Percentiles rank a stretch among this genome's conserved stretches.
Conservation (phyloP, 2,797 vertebrate species). For the Acrossocheilus fasciatus region DNA sequence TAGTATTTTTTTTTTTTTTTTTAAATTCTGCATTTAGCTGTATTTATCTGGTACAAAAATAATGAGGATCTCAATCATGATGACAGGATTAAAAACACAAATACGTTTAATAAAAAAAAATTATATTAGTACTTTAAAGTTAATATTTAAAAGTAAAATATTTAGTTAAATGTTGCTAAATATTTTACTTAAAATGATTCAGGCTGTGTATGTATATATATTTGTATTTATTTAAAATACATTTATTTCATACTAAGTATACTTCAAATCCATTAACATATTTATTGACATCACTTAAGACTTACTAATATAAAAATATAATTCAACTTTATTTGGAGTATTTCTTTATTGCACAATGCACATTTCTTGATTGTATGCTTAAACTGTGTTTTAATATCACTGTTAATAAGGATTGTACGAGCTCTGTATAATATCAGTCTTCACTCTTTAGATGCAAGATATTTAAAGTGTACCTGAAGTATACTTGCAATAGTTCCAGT, state of each 20-base stretch:
- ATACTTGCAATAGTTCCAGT: background rate
- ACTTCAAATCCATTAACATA: background rate
- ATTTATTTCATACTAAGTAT: background rate
- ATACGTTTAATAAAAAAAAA: background rate
- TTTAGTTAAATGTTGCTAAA: background rate
- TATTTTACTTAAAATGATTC: background rate
- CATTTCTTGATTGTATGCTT: too few relatives aligned
- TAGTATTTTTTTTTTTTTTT: too few relatives aligned
- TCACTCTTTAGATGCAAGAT: background rate
- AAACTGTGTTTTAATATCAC: background rate
- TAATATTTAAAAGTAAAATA: background rate
- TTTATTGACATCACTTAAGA: background rate
- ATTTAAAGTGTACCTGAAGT: background rate
- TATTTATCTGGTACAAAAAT: too few relatives aligned
- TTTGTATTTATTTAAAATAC: background rate
- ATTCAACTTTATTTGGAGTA: background rate
- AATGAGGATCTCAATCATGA: too few relatives aligned
- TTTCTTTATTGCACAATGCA: background rate
- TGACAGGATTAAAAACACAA: background rate
- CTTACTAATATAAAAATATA: background rate
- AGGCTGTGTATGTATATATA: background rate
- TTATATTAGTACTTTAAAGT: background rate
- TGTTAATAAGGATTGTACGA: background rate
- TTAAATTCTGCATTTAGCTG: too few relatives aligned
- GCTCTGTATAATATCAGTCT: background rate